Evolutionary conservation across 1,140 invertebrate species (phyloP).

Genomic region (Saccostrea glomerata): DNA sequence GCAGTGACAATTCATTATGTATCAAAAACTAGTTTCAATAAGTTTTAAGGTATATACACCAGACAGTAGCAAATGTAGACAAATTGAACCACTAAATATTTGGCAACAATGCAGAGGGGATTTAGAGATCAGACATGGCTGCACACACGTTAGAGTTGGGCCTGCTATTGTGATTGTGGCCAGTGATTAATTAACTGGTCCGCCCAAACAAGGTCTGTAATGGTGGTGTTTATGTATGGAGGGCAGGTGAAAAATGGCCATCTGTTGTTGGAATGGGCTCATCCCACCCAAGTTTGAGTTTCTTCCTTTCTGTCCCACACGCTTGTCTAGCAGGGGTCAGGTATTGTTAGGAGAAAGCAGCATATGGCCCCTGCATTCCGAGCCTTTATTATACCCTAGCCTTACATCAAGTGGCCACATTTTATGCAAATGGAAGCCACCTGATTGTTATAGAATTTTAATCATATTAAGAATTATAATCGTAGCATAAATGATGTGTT

Average conservation of each 20-base stretch:
- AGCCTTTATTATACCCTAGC: neutral
- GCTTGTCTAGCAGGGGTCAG: constrained; percentile 25
- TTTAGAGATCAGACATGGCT: constrained; percentile 9
- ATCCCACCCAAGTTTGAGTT: constrained; percentile 23
- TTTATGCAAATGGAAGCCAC: constrained; percentile 16
- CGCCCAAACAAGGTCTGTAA: neutral
- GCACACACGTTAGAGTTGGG: neutral
- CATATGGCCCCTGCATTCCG: constrained; percentile 16
- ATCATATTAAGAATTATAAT: neutral
- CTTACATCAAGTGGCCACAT: constrained; percentile 24
- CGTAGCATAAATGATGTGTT: constrained; percentile 4
- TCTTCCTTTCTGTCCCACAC: neutral
- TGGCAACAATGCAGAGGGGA: constrained; percentile 17
- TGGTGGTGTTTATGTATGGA: constrained; percentile 1
- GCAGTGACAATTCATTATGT: no score
- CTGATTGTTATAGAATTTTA: constrained; percentile 12
- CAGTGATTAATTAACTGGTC: constrained; percentile 22
- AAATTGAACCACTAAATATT: constrained; percentile 16
- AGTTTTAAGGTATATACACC: neutral
- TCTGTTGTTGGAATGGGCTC: constrained; percentile 14
- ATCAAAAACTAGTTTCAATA: no score
- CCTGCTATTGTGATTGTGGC: neutral
- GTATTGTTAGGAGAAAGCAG: neutral
- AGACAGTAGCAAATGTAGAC: no score
- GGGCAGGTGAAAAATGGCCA: constrained; percentile 28